Conservation (phyloP, 2,888 invertebrate genomes). For the Bhutanitis thaidina region DNA sequence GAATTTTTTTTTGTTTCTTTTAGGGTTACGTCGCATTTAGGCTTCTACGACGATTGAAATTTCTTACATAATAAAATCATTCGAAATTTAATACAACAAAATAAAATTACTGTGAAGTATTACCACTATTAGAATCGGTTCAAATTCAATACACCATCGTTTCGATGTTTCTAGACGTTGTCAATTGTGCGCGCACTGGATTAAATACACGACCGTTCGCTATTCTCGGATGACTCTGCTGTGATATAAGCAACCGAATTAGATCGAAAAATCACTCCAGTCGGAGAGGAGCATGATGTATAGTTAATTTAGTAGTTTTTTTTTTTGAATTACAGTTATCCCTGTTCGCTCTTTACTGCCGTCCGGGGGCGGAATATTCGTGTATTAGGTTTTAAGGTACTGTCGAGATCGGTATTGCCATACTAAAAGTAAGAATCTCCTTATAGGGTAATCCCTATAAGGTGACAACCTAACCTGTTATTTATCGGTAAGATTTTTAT, state of each 20-base stretch:
- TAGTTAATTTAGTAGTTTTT: slow-evolving; percentile 26
- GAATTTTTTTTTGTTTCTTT: too few species aligned
- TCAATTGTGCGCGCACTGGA: slow-evolving; percentile 21
- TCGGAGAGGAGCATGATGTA: slow-evolving; percentile 24
- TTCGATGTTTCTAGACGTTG: slow-evolving; percentile 24
- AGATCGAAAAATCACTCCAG: slow-evolving; percentile 32
- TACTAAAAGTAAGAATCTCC: too few species aligned
- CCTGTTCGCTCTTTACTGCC: background rate
- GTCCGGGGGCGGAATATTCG: slow-evolving; percentile 8
- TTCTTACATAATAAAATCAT: too few species aligned
- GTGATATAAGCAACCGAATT: slow-evolving; percentile 36
- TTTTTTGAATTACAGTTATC: slow-evolving; percentile 13
- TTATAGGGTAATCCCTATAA: too few species aligned
- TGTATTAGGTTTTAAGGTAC: too few species aligned
- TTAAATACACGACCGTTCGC: slow-evolving; percentile 23
- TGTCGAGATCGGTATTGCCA: too few species aligned
- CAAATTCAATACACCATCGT: background rate
- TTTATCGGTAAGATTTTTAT: too few species aligned
- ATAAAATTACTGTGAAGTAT: too few species aligned
- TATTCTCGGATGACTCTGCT: slow-evolving; percentile 29
- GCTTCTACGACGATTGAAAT: too few species aligned
- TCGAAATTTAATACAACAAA: too few species aligned
- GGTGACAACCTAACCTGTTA: too few species aligned
- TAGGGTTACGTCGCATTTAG: too few species aligned
- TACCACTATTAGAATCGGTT: slow-evolving; percentile 10